Evolutionary conservation across 2,888 invertebrate species (phyloP).

Genomic region (Lymantria dispar): DNA sequence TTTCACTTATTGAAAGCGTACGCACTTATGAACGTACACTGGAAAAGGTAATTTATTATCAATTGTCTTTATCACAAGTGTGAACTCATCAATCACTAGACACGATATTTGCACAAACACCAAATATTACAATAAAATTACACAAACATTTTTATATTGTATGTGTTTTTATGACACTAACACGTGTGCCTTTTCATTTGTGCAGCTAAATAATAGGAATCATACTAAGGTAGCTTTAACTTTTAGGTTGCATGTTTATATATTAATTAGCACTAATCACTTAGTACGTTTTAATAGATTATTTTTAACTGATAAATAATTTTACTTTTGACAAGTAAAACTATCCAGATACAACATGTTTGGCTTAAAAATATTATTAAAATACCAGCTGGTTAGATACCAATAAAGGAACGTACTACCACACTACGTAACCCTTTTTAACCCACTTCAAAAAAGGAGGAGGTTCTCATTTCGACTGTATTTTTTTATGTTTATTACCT

Average conservation of each 20-base stretch:
- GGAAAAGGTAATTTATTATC: conserved; percentile 89
- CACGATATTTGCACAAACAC: conserved; percentile 30
- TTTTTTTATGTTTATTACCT: no score
- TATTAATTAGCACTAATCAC: conserved; percentile 28
- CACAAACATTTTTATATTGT: conserved; percentile 16
- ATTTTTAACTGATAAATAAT: no score
- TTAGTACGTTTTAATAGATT: no score
- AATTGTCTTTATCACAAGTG: conserved; percentile 8
- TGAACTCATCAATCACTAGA: conserved; percentile 47
- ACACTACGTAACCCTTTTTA: no score
- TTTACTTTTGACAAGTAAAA: no score
- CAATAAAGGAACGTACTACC: no score
- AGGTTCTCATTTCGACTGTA: no score
- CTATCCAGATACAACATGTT: no score
- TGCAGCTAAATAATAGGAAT: conserved; percentile 84
- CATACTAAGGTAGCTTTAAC: conserved; percentile 78
- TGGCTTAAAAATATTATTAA: no score
- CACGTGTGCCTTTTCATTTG: conserved; percentile 75
- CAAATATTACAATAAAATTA: conserved; percentile 19
- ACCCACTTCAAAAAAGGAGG: no score
- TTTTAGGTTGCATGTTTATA: conserved; percentile 49
- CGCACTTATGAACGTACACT: conserved; percentile 98
- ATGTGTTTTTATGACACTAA: conserved; percentile 56
- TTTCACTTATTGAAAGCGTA: conserved; percentile 98
- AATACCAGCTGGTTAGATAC: no score